These are phyloP conservation scores for Pocillopora verrucosa DNA, from an alignment of 64 coral and sea anemone species.

Conservation along the genomic window DNA sequence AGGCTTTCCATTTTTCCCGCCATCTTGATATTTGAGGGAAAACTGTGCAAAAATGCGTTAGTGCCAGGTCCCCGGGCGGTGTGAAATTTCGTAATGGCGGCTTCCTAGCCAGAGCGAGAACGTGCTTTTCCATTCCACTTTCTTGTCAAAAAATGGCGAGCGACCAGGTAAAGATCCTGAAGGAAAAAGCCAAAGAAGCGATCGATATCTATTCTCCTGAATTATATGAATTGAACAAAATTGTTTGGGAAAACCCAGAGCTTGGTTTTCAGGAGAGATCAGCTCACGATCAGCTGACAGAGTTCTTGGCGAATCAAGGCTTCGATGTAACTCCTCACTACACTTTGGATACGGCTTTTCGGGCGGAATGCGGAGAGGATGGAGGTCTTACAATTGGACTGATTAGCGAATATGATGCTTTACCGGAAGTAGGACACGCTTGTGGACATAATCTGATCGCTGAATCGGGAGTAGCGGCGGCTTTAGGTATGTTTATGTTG, in stretches of 20 bases:
- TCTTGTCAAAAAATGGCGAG: slow-evolving; percentile 16
- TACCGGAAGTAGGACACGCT: slow-evolving; percentile 81
- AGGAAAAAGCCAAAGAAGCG: slow-evolving; percentile 32
- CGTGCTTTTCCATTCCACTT: too few species aligned
- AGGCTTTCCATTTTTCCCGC: background rate
- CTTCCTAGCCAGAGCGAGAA: too few species aligned
- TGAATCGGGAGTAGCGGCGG: slow-evolving; percentile 73
- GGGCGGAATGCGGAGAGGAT: slow-evolving; percentile 42
- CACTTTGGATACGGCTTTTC: slow-evolving; percentile 54
- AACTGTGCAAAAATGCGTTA: slow-evolving; percentile 55
- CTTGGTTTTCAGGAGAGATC: slow-evolving; percentile 51
- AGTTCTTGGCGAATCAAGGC: slow-evolving; percentile 53
- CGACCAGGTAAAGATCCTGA: background rate
- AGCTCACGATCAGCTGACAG: slow-evolving; percentile 50
- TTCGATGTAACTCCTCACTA: slow-evolving; percentile 44
- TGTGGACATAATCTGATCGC: slow-evolving; percentile 90
- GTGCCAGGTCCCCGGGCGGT: slow-evolving; percentile 48
- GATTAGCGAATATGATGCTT: slow-evolving; percentile 82
- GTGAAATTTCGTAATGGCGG: slow-evolving; percentile 56
- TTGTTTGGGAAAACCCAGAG: slow-evolving; percentile 78
- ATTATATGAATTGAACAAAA: slow-evolving; percentile 46
- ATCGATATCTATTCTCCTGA: slow-evolving; percentile 45
- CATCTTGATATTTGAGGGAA: slow-evolving; percentile 30
- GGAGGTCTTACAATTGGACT: slow-evolving; percentile 73
- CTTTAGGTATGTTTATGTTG: slow-evolving; percentile 39